Base-by-base conservation (phyloP, 1,140 invertebrate species). In the Ceratosolen fusciceps region DNA sequence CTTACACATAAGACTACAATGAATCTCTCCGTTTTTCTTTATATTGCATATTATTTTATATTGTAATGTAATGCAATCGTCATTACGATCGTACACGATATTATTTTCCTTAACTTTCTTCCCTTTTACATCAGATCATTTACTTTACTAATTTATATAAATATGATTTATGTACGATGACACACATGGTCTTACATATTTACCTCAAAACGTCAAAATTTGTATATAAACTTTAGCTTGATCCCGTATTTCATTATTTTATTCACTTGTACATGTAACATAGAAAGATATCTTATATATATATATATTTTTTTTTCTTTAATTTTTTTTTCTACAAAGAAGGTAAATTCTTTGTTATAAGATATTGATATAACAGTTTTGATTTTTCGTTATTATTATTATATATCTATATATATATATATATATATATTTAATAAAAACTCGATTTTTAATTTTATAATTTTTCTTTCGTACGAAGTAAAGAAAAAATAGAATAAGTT, bases 111-210 rank as follows among this genome's bases (percentile, higher is more conserved):
- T 2, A 47, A 16, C 21, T 39, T 47, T 77, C 24, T 16, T 39
- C 4, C 56, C 24, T 68, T 54, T 47, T 58, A 67, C 67, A 68
- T 37, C 24, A 47, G 19, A 70, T 10, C 24, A 43, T 74, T 26
- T 54, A 19, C 14, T 68, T 54, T 26, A 5, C 26, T 65, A 16
- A 37, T 72, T 37, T 52, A 73, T 73, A 79, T 79, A 73, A 72
- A 79, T 79, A 79, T 52, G 70, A 73, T 73, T 79, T 79, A 72
- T 79, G 49, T 65, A 67, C 43, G 39, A 60, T 14, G 47, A 60
- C 39, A n/a, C 47, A 77, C 54, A 62, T 77, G 14, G 0, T 77
- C 62, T 68, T 67, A 76, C 26, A 68, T 34, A 77, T 60, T 24
- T 56, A n/a, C 47, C 62, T 65, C 24, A 62, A 70, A 72, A 72